Conservation (phyloP, 2,797 vertebrate genomes). For the Pempheris klunzingeri region DNA sequence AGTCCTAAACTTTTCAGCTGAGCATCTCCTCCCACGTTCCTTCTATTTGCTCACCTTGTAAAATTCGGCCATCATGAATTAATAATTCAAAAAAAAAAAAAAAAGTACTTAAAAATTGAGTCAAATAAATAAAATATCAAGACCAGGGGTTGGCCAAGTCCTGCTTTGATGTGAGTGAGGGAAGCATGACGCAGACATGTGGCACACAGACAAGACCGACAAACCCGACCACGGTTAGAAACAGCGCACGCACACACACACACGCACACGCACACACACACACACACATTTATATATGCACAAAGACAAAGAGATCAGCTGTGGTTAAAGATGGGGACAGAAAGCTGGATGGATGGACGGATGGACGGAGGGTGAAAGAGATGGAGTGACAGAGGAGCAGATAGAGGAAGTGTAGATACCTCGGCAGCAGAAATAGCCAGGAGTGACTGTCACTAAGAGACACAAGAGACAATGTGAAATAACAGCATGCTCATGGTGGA, state of each 20-base stretch:
- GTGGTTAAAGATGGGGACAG: constrained; percentile 64
- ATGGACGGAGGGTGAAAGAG: constrained; percentile 51
- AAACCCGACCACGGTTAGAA: constrained; percentile 42
- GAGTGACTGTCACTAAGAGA: constrained; percentile 90
- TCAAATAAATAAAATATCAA: constrained; percentile 31
- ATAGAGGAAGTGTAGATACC: constrained; percentile 85
- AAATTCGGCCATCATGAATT: background rate
- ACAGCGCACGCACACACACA: constrained; percentile 44
- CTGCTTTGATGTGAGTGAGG: constrained; percentile 72
- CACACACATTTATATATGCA: constrained; percentile 27
- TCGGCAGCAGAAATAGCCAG: constrained; percentile 91
- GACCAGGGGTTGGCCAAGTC: constrained; percentile 76
- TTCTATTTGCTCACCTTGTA: background rate
- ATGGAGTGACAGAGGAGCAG: constrained; percentile 57
- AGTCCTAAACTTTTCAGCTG: background rate
- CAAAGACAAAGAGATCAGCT: constrained; percentile 43
- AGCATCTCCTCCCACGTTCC: background rate
- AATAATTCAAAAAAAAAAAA: background rate
- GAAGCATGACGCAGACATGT: constrained; percentile 77
- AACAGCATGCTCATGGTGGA: constrained; percentile 70
- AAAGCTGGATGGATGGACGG: constrained; percentile 51
- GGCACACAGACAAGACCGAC: constrained; percentile 61
- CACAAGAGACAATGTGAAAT: constrained; percentile 88
- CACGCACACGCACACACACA: constrained; percentile 38
- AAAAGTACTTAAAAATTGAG: background rate